Percentiles rank a stretch among this genome's conserved stretches.
Evolutionary conservation across 2,888 invertebrate genomes (phyloP).

Genomic region (Chalcis sispes): DNA sequence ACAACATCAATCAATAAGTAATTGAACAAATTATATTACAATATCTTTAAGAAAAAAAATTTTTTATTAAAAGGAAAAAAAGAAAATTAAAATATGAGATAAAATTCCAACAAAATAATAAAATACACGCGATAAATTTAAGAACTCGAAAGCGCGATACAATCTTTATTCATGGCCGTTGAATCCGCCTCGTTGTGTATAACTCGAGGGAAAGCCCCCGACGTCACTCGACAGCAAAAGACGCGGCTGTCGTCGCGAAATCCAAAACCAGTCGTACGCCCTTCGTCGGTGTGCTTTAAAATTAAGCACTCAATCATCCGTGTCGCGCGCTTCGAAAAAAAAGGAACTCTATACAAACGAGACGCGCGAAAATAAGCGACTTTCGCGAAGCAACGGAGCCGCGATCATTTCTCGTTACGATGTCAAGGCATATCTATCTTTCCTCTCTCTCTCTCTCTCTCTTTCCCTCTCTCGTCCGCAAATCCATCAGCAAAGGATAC

Average conservation of each 20-base stretch:
- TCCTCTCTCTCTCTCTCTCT: background rate
- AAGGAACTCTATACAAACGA: background rate
- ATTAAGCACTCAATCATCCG: slow-evolving; percentile 45
- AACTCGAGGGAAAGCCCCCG: background rate
- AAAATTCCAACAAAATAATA: background rate
- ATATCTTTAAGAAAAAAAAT: no score
- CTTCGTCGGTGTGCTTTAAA: slow-evolving; percentile 16
- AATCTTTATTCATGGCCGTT: background rate
- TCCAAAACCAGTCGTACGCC: slow-evolving; percentile 15
- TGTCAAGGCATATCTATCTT: slow-evolving; percentile 2
- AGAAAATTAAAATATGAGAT: background rate
- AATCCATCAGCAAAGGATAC: slow-evolving; percentile 15
- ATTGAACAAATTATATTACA: no score
- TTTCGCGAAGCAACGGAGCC: background rate
- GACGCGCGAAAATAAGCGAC: background rate
- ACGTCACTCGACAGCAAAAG: background rate
- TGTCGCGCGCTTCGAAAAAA: background rate
- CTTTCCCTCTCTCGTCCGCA: background rate
- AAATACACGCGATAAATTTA: background rate
- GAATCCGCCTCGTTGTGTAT: background rate
- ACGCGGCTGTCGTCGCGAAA: slow-evolving; percentile 16
- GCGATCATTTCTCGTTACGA: slow-evolving; percentile 33
- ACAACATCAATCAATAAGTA: no score
- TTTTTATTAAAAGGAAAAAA: background rate
- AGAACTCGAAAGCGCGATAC: no score